These are phyloP conservation scores for Nephotettix cincticeps DNA, from an alignment of 1,140 invertebrate genomes.

Conservation along the genomic window DNA sequence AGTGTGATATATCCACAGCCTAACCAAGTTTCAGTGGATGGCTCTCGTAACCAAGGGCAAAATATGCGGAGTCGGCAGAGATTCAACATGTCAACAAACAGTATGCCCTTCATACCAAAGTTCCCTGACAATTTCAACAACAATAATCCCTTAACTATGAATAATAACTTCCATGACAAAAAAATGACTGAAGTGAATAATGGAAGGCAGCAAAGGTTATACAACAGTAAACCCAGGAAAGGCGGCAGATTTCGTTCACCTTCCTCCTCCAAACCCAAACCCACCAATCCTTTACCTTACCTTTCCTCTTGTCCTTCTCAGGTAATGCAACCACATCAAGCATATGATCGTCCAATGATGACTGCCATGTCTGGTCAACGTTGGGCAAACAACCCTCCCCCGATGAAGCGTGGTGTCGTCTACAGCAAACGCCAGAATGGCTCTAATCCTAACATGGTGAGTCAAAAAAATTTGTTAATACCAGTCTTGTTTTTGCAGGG, in stretches of 20 bases:
- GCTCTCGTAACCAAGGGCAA: not conserved
- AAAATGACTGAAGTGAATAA: not conserved
- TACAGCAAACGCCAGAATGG: conserved; percentile 1
- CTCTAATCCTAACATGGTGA: not conserved
- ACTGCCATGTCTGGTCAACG: not conserved
- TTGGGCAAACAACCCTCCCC: not conserved
- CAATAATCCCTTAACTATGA: not conserved
- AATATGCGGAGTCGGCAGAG: not conserved
- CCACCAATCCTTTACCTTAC: not conserved
- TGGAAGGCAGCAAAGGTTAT: not conserved
- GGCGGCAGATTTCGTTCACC: not conserved
- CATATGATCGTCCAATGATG: not conserved
- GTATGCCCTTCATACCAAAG: conserved; percentile 14
- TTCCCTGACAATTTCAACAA: conserved; percentile 5
- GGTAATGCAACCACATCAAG: not conserved
- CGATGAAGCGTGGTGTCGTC: not conserved
- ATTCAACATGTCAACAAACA: not conserved
- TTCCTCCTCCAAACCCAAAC: not conserved
- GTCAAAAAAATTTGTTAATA: too few species aligned
- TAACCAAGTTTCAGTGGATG: not conserved
- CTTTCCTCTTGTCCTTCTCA: not conserved
- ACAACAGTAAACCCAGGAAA: not conserved
- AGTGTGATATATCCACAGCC: not conserved
- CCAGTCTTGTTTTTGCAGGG: too few species aligned
- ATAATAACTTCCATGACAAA: conserved; percentile 9